Evolutionary conservation across 2,113 vertebrate genomes (phyloP), one percentile per base, ranked within the genome.

Genomic region (Vulpes vulpes): DNA sequence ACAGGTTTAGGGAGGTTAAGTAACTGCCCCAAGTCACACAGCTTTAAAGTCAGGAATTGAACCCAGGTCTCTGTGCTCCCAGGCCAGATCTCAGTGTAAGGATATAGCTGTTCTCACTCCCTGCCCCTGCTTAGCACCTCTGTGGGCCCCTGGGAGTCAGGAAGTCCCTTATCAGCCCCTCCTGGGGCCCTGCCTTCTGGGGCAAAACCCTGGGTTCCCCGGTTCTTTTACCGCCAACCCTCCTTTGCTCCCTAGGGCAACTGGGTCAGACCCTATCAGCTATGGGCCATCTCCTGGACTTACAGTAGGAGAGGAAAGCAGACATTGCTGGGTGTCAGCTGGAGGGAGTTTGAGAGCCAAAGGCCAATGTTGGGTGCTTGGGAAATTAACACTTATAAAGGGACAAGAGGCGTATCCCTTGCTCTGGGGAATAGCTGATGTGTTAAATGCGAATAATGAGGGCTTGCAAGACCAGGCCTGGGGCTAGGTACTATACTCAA

Each of bases 201-300:
- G 60, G 65, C 65, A 96, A 62, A 96, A 89, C 71, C 9, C 32
- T 69, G 92, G 93, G 35, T 91, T 95, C 85, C 91, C 96, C 64
- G 53, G 11, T 69, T 89, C 76, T 92, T 76, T 64, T 73, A 86
- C 69, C 23, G 1, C n/a, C 35, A 10, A 20, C 8, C 51, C 4
- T 51, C 49, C 25, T 11, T 67, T 83, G 59, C 23, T 27, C 73
- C 81, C 57, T 59, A 83, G 27, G 62, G 85, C 27, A 69, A 20
- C 51, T 8, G n/a, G 60, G 27, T 38, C 59, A 93, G n/a, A 79
- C n/a, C 4, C 1, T 19, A 27, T 3, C 16, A 53, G n/a, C 62
- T 32, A 17, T 30, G 55, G 51, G 55, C 38, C 62, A 30, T 62
- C 60, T 86, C 74, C 73, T 73, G 32, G 64, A 81, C 57, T 57